These are phyloP conservation scores for Drosophila infuscata DNA, from an alignment of 2,888 invertebrate genomes.

Conservation along the genomic window DNA sequence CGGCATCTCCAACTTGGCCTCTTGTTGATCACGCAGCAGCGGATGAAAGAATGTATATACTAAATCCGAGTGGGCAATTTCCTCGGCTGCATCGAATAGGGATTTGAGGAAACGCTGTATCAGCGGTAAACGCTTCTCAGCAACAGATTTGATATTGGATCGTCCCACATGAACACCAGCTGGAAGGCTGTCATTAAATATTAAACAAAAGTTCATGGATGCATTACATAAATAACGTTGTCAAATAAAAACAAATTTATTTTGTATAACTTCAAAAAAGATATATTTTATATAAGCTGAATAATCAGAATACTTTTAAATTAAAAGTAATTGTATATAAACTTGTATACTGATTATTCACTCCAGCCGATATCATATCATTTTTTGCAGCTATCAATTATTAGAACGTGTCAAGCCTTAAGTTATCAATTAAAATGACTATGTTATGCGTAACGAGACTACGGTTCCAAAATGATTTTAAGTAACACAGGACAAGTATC, in stretches of 20 bases:
- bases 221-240: no score
- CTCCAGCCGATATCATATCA: constrained; percentile 6
- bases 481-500: not conserved
- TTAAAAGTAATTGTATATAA: not conserved
- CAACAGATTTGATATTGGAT: constrained; percentile 97
- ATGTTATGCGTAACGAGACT: not conserved
- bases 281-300: not conserved
- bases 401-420: constrained; percentile 5
- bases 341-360: not conserved
- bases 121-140: constrained; percentile 95
- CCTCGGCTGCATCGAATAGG: constrained; percentile 94
- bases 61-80: constrained; percentile 97
- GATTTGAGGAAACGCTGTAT: constrained; percentile 95
- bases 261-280: not conserved
- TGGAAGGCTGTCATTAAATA: constrained; percentile 86
- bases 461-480: not conserved
- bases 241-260: not conserved
- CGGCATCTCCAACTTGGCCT: constrained; percentile 91
- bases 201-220: not conserved
- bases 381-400: constrained; percentile 13
- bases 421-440: constrained; percentile 23
- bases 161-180: constrained; percentile 94
- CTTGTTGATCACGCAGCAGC: constrained; percentile 96
- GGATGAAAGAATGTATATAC: constrained; percentile 99
- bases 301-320: not conserved